These are phyloP conservation scores for Eubucco bourcierii DNA, from an alignment of 2,113 vertebrate genomes.

Conservation along the genomic window DNA sequence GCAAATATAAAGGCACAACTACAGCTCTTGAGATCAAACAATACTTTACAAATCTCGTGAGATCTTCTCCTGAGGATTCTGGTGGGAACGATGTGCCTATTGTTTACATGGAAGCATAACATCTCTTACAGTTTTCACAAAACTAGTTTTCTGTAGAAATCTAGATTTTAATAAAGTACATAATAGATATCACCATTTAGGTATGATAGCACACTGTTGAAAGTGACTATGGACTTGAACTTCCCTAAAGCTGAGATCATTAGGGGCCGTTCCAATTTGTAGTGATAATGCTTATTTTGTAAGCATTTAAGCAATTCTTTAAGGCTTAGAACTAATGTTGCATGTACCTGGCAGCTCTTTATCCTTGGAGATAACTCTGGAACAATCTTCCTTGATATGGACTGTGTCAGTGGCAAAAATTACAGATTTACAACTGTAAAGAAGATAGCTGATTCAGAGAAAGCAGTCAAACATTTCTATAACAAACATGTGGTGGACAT, in stretches of 20 bases:
- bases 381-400: background rate
- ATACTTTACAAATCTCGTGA: background rate
- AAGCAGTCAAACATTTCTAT: fast-evolving
- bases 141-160: background rate
- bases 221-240: background rate
- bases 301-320: background rate
- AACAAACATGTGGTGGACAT: background rate
- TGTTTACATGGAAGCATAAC: background rate
- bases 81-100: background rate
- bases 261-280: background rate
- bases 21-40: background rate
- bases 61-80: background rate
- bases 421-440: background rate
- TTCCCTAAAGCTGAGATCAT: background rate
- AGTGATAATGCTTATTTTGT: background rate
- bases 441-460: background rate
- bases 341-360: background rate
- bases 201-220: background rate
- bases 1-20: background rate
- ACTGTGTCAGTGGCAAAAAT: background rate
- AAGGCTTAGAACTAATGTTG: background rate
- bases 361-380: background rate
- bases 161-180: background rate
- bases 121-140: fast-evolving
- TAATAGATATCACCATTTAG: background rate